Evolutionary conservation across 2,888 invertebrate species (phyloP).

Genomic region (Hetaerina titia): DNA sequence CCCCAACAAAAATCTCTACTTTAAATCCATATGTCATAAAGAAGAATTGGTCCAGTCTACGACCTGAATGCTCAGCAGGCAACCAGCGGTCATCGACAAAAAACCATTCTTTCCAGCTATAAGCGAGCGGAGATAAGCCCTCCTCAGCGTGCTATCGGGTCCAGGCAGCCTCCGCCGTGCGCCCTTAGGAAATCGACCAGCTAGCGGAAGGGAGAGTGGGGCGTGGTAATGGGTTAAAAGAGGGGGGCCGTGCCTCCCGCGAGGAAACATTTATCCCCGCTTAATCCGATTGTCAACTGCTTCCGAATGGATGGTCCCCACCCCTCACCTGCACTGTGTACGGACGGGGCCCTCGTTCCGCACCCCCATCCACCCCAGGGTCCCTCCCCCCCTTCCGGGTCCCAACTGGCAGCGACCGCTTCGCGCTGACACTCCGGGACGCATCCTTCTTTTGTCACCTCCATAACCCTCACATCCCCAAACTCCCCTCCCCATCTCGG

Average conservation of each 20-base stretch:
- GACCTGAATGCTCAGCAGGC: too few relatives aligned
- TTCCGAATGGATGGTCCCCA: constrained; percentile 1
- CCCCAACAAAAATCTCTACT: too few relatives aligned
- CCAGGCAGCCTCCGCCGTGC: not conserved
- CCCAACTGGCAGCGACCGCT: constrained; percentile 20
- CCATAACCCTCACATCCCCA: too few relatives aligned
- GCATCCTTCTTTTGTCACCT: constrained; percentile 14
- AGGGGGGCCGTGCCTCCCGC: not conserved
- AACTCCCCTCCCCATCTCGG: too few relatives aligned
- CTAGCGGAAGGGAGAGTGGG: not conserved
- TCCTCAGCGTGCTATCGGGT: too few relatives aligned
- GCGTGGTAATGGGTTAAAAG: not conserved
- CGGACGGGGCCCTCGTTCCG: not conserved
- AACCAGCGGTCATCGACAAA: too few relatives aligned
- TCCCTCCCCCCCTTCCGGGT: not conserved
- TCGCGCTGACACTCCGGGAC: not conserved
- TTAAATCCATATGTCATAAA: too few relatives aligned
- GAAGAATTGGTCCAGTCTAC: too few relatives aligned
- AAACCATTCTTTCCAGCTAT: too few relatives aligned
- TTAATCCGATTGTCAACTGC: constrained; percentile 24
- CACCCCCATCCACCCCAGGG: not conserved
- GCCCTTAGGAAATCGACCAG: not conserved
- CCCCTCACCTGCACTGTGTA: not conserved
- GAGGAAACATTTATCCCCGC: constrained; percentile 9
- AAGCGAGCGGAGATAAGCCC: too few relatives aligned